Conservation (phyloP, 2,888 invertebrate genomes). For the Drosophila kanekoi region DNA sequence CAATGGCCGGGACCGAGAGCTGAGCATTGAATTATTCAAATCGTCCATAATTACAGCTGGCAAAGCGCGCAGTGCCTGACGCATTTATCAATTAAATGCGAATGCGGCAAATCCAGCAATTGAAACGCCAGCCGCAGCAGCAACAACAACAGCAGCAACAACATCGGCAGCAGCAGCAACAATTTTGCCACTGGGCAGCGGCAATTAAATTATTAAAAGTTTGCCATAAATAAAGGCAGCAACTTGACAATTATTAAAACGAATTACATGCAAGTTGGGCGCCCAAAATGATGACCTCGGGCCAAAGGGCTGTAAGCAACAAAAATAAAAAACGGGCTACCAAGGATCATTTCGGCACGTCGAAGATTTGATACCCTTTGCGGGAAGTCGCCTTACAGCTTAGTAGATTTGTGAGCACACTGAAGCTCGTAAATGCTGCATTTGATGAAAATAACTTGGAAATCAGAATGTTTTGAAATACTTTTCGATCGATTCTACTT, state of each 20-base stretch:
- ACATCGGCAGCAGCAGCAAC: conserved; percentile 28
- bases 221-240: conserved; percentile 74
- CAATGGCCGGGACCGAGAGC: conserved; percentile 42
- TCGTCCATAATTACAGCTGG: conserved; percentile 76
- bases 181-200: conserved; percentile 37
- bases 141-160: conserved; percentile 16
- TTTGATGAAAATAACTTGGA: no score
- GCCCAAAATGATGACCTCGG: conserved; percentile 58
- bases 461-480: no score
- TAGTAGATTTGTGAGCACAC: no score
- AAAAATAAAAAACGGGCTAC: not conserved
- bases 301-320: conserved; percentile 30
- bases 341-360: no score
- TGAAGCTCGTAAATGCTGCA: no score
- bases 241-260: conserved; percentile 79
- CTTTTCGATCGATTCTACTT: no score
- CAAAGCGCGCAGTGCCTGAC: conserved; percentile 38
- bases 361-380: no score
- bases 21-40: conserved; percentile 76
- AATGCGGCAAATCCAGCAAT: conserved; percentile 67
- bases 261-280: conserved; percentile 68
- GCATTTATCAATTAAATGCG: conserved; percentile 80
- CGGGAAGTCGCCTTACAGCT: no score
- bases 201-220: conserved; percentile 80
- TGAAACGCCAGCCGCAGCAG: conserved; percentile 42